A percentile compares a stretch with the other conserved stretches of the same genome.
Evolutionary conservation across 2,888 invertebrate genomes (phyloP).

Genomic region (Frankliniella fusca): DNA sequence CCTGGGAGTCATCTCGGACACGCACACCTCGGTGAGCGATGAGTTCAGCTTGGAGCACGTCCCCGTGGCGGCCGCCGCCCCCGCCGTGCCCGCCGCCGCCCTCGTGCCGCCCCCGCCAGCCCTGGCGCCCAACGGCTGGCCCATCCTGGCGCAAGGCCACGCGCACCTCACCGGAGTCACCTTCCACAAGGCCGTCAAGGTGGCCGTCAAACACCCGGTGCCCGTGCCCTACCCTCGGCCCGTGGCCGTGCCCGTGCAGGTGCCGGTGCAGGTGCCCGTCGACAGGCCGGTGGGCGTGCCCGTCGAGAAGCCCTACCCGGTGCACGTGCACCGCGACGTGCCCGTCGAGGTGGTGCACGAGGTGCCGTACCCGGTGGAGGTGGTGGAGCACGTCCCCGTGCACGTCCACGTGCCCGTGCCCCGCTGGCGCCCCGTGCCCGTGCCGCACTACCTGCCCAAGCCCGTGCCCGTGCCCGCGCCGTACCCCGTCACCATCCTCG

Average conservation of each 20-base stretch:
- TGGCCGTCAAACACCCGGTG: neutral
- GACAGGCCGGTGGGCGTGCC: neutral
- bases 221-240: neutral
- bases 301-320: neutral
- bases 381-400: neutral
- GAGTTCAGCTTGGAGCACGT: no score
- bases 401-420: constrained; percentile 4
- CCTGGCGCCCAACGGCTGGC: neutral
- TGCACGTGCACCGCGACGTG: neutral
- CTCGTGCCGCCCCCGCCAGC: neutral
- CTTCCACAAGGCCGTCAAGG: neutral
- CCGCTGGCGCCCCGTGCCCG: neutral
- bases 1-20: neutral
- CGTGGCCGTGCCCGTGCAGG: neutral
- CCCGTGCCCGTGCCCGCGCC: neutral
- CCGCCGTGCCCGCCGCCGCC: neutral
- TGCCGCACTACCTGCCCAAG: neutral
- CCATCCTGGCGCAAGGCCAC: neutral
- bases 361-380: neutral
- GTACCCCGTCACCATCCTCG: neutral
- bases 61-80: neutral
- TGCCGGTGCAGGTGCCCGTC: constrained; percentile 1
- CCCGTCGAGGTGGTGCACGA: neutral
- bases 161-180: neutral
- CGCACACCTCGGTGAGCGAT: no score